Evolutionary conservation across 2,888 invertebrate species (phyloP).

Genomic region (Euphydryas editha): DNA sequence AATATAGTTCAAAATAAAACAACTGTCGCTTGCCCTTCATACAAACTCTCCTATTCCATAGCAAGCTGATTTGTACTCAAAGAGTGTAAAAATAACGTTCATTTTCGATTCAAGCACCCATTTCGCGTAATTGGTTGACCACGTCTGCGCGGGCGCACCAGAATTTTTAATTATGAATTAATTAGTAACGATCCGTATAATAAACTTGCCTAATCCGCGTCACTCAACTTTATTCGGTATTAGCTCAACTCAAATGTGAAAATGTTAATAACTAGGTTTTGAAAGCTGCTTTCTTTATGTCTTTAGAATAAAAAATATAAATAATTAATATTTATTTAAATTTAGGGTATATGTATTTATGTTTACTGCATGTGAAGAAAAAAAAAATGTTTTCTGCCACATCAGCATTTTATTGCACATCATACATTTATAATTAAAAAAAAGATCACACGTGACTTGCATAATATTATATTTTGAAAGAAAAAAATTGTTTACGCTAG

Average conservation of each 20-base stretch:
- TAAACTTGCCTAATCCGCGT: constrained; percentile 67
- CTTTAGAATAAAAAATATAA: too few relatives aligned
- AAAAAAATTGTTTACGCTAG: too few relatives aligned
- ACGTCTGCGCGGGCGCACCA: constrained; percentile 77
- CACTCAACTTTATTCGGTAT: constrained; percentile 28
- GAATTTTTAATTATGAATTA: constrained; percentile 84
- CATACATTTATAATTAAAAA: too few relatives aligned
- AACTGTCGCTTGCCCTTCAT: constrained; percentile 82
- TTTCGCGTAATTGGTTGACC: constrained; percentile 73
- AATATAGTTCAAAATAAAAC: constrained; percentile 83
- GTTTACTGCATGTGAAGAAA: too few relatives aligned
- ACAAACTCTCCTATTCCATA: constrained; percentile 56
- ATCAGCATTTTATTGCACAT: too few relatives aligned
- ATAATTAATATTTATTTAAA: too few relatives aligned
- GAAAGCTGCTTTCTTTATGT: neutral
- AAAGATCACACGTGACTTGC: too few relatives aligned
- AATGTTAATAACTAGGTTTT: neutral
- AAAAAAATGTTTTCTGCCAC: too few relatives aligned
- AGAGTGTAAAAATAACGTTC: constrained; percentile 57
- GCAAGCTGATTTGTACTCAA: constrained; percentile 62
- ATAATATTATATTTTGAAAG: too few relatives aligned
- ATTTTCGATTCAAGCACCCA: constrained; percentile 58
- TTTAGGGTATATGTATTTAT: too few relatives aligned
- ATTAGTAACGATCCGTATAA: constrained; percentile 79
- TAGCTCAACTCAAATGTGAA: constrained; percentile 8